Conservation (phyloP, 2,113 vertebrate genomes). For the Bubalus kerabau region DNA sequence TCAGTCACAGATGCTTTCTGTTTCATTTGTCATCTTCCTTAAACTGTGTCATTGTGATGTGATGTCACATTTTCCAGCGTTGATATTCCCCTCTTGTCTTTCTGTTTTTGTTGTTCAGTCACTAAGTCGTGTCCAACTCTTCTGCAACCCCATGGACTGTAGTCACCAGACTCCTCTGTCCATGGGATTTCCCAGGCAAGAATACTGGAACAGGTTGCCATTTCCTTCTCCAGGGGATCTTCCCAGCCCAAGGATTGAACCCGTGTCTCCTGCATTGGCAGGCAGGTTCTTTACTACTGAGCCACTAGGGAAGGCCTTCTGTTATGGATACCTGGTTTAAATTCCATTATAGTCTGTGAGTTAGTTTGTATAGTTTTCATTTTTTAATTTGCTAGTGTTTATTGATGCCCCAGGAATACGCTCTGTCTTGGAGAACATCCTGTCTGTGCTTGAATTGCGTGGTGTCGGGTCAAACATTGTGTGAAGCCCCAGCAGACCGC, state of each 20-base stretch:
- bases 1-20: fast-evolving
- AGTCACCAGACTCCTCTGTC: neutral
- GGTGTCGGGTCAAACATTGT: fast-evolving
- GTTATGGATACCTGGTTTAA: neutral
- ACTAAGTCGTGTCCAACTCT: neutral
- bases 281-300: neutral
- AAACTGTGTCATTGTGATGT: neutral
- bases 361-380: neutral
- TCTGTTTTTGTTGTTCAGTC: neutral
- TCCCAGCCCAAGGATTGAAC: neutral
- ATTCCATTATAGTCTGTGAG: neutral
- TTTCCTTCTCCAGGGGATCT: neutral
- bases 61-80: neutral
- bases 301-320: neutral
- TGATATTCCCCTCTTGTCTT: neutral
- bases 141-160: neutral
- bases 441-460: neutral
- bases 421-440: neutral
- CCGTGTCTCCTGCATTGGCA: neutral
- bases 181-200: neutral
- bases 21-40: no score
- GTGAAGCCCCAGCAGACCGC: neutral
- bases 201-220: neutral
- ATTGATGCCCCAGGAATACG: neutral
- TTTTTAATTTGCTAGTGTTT: neutral